These are phyloP conservation scores for Mythimna impura DNA, from an alignment of 2,888 invertebrate genomes.

Conservation along the genomic window DNA sequence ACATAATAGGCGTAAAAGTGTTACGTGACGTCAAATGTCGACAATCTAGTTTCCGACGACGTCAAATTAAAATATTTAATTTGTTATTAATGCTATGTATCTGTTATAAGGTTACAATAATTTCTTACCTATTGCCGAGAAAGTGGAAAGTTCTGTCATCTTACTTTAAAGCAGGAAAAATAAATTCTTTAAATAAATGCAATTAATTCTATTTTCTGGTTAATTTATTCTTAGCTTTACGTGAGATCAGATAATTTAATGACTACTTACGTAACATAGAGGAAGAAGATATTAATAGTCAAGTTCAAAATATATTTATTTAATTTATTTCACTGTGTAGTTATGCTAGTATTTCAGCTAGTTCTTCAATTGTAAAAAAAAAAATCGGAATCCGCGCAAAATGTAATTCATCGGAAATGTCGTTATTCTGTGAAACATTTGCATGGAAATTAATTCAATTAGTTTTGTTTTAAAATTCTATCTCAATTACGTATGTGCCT, in stretches of 20 bases:
- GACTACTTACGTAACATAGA: not conserved
- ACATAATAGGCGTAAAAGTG: constrained; percentile 42
- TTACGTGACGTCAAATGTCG: constrained; percentile 56
- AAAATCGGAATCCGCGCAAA: constrained; percentile 11
- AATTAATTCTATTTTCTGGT: constrained; percentile 29
- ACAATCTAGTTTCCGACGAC: constrained; percentile 67
- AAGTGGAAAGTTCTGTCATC: constrained; percentile 67
- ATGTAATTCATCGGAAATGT: constrained; percentile 21
- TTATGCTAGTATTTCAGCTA: constrained; percentile 1
- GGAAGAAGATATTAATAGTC: constrained; percentile 12
- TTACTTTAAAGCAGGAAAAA: constrained; percentile 9
- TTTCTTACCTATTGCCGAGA: constrained; percentile 61
- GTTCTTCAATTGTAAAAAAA: not conserved
- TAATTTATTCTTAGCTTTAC: constrained; percentile 25
- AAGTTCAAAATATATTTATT: constrained; percentile 11
- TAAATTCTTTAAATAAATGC: constrained; percentile 23
- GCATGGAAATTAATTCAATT: constrained; percentile 31
- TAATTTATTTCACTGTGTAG: not conserved
- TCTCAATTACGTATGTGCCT: constrained; percentile 25
- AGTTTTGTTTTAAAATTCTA: constrained; percentile 41
- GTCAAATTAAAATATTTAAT: constrained; percentile 70
- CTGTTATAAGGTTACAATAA: constrained; percentile 37
- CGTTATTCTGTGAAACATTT: constrained; percentile 40
- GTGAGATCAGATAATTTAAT: constrained; percentile 27
- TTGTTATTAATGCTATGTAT: constrained; percentile 46